These are phyloP conservation scores for Anoplophora glabripennis DNA, from an alignment of 1,140 invertebrate genomes.

Conservation along the genomic window DNA sequence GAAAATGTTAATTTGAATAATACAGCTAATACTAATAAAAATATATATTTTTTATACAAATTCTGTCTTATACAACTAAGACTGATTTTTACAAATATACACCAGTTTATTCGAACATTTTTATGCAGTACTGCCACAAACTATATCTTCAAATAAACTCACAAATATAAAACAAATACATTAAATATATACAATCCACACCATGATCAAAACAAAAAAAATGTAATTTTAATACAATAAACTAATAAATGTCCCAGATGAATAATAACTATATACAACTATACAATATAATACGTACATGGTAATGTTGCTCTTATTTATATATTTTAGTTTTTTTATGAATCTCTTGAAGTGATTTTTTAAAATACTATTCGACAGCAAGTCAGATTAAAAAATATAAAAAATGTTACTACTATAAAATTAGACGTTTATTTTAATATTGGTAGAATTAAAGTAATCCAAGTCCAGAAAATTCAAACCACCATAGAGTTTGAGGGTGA, in stretches of 20 bases:
- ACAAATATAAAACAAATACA: too few relatives aligned
- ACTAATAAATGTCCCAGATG: neutral
- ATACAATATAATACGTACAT: conserved; percentile 1
- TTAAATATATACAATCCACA: too few relatives aligned
- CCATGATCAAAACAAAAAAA: too few relatives aligned
- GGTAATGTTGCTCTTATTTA: conserved; percentile 7
- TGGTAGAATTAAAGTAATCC: neutral
- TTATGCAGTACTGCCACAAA: too few relatives aligned
- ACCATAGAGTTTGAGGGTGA: conserved; percentile 34
- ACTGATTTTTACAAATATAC: conserved; percentile 14
- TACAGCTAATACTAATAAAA: conserved; percentile 1
- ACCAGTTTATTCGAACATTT: too few relatives aligned
- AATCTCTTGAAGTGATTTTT: neutral
- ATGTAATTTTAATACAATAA: too few relatives aligned
- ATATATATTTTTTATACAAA: neutral
- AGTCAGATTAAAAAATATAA: too few relatives aligned
- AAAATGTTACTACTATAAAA: neutral
- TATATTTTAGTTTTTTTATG: conserved; percentile 2
- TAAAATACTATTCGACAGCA: too few relatives aligned
- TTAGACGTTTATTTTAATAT: neutral
- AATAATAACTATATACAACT: neutral
- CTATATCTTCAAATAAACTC: too few relatives aligned
- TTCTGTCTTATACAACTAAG: neutral
- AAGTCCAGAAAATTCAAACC: conserved; percentile 23
- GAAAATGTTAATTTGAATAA: too few relatives aligned